A percentile compares a stretch with the other conserved stretches of the same genome.
Evolutionary conservation across 2,797 vertebrate species (phyloP).

Genomic region (Erethizon dorsatum): DNA sequence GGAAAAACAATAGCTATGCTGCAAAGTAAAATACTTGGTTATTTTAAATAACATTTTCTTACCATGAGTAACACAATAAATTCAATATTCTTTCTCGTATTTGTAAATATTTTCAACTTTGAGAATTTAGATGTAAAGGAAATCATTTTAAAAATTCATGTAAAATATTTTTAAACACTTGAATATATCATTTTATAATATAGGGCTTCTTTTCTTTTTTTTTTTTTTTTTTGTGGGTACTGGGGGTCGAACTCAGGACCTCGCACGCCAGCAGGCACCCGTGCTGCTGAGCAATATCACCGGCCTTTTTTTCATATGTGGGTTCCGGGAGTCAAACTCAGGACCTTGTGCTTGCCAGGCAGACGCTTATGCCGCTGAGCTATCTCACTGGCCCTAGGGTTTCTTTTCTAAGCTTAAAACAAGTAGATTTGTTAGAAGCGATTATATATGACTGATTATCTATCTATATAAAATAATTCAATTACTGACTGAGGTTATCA

Average conservation of each 20-base stretch:
- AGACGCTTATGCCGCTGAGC: too few species aligned
- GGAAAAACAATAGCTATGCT: not conserved
- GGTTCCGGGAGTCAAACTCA: too few species aligned
- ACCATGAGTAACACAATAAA: not conserved
- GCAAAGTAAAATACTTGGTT: not conserved
- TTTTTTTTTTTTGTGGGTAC: too few species aligned
- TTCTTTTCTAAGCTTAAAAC: not conserved
- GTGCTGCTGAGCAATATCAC: too few species aligned
- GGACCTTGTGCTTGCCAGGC: too few species aligned
- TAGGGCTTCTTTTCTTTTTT: too few species aligned
- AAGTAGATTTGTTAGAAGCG: not conserved
- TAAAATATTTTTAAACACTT: conserved; percentile 10
- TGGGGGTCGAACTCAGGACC: too few species aligned
- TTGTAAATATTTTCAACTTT: not conserved
- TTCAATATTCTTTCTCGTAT: not conserved
- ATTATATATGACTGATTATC: not conserved
- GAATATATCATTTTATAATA: not conserved
- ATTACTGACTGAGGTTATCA: not conserved
- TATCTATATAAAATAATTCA: not conserved
- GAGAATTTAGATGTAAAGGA: not conserved
- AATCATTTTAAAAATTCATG: not conserved
- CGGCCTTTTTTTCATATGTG: too few species aligned
- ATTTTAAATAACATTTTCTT: not conserved
- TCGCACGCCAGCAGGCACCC: too few species aligned
- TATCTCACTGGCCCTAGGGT: too few species aligned